A percentile compares a stretch with the other conserved stretches of the same genome.
Conservation (phyloP, 2,888 invertebrate species). For the Caenorhabditis sp. region DNA sequence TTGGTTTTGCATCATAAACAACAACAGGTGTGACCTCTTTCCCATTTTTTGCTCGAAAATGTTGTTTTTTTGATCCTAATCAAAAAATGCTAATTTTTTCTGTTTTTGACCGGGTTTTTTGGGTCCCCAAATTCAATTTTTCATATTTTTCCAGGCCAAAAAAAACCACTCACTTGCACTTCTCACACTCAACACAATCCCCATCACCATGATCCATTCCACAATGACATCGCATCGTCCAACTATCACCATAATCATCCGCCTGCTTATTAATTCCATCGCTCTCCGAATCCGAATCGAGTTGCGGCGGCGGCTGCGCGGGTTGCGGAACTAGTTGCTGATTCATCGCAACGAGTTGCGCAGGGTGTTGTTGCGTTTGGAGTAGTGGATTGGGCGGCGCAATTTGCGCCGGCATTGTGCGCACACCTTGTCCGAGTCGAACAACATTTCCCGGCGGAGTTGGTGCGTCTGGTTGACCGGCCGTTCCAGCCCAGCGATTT, state of each 20-base stretch:
- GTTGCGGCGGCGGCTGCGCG: neutral
- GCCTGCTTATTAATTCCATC: constrained; percentile 13
- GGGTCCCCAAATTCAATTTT: too few species aligned
- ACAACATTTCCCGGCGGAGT: constrained; percentile 5
- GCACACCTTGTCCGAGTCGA: constrained; percentile 18
- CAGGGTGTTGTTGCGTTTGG: neutral
- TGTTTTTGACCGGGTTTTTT: too few species aligned
- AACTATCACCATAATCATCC: constrained; percentile 4
- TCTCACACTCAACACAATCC: constrained; percentile 22
- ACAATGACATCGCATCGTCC: constrained; percentile 39
- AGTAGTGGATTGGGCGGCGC: too few species aligned
- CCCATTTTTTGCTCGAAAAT: too few species aligned
- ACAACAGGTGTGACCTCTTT: too few species aligned
- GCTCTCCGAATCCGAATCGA: constrained; percentile 32
- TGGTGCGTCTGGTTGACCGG: neutral
- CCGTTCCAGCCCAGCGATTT: neutral
- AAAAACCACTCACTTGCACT: constrained; percentile 13
- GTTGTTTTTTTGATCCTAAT: too few species aligned
- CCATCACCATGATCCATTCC: constrained; percentile 28
- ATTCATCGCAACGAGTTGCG: neutral
- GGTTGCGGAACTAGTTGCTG: neutral
- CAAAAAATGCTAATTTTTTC: too few species aligned
- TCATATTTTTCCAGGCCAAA: neutral
- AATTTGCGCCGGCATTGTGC: constrained; percentile 18
- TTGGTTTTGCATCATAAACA: too few species aligned